Evolutionary conservation across 2,113 vertebrate genomes (phyloP).

Genomic region (Lanius collurio): DNA sequence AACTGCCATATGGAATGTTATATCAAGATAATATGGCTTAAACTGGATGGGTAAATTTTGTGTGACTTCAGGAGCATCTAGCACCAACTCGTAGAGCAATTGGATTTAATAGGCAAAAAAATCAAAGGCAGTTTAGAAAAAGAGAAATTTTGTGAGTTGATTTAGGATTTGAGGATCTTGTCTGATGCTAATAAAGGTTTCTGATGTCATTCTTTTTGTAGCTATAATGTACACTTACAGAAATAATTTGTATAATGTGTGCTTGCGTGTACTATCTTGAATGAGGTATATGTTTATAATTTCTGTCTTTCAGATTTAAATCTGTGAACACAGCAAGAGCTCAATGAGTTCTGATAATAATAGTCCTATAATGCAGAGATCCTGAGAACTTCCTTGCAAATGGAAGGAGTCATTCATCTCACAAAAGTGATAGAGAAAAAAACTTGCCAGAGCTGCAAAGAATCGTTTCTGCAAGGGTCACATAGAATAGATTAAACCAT

Average conservation of each 20-base stretch:
- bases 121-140: neutral
- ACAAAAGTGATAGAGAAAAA: neutral
- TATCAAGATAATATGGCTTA: neutral
- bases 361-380: neutral
- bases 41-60: neutral
- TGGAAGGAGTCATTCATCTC: neutral
- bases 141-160: neutral
- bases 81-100: neutral
- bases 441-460: slow-evolving; percentile 6
- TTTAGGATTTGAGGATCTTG: neutral
- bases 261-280: neutral
- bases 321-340: neutral
- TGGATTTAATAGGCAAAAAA: neutral
- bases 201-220: neutral
- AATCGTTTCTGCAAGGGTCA: neutral
- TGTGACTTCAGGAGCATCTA: neutral
- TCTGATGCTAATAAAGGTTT: neutral
- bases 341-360: slow-evolving; percentile 17
- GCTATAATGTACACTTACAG: neutral
- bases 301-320: slow-evolving; percentile 42
- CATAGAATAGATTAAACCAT: neutral
- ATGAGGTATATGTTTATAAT: slow-evolving; percentile 29
- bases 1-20: neutral
- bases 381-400: slow-evolving; percentile 39
- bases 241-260: neutral